Conservation (phyloP, 2,888 invertebrate species). For the Drosophila siamana region DNA sequence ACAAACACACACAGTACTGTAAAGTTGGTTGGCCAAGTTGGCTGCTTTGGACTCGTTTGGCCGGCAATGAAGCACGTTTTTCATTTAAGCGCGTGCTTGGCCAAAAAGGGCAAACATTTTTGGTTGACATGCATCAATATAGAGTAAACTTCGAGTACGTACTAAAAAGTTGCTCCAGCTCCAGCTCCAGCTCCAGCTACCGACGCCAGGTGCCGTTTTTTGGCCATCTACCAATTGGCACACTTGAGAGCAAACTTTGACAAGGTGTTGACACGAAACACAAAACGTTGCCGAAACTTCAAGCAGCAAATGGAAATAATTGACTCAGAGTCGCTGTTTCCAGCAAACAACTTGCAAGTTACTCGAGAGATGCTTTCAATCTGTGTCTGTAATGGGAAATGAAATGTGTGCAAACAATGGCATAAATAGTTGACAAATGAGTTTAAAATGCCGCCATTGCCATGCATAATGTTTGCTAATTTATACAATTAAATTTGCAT, state of each 20-base stretch:
- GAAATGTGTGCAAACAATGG: background rate
- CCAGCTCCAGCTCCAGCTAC: background rate
- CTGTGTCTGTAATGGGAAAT: background rate
- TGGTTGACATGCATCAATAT: constrained; percentile 66
- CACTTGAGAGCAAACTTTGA: constrained; percentile 59
- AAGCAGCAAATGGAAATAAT: constrained; percentile 29
- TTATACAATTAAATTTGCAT: constrained; percentile 51
- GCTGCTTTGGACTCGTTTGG: background rate
- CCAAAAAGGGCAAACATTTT: constrained; percentile 54
- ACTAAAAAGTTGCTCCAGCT: background rate
- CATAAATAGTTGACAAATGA: constrained; percentile 13
- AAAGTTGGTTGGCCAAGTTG: constrained; percentile 37
- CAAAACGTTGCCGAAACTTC: constrained; percentile 7
- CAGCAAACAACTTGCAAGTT: constrained; percentile 1
- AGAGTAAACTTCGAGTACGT: constrained; percentile 10
- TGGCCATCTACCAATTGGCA: constrained; percentile 46
- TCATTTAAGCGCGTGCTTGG: constrained; percentile 64
- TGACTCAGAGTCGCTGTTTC: constrained; percentile 8
- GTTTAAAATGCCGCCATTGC: background rate
- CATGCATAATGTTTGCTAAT: constrained; percentile 23
- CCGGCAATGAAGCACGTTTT: constrained; percentile 66
- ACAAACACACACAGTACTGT: constrained; percentile 3
- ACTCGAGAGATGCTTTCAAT: background rate
- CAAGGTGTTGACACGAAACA: constrained; percentile 64
- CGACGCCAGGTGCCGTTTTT: background rate